phyloP scores from a whole-genome alignment of 2,888 invertebrate species.

The Cryptops parisi region DNA sequence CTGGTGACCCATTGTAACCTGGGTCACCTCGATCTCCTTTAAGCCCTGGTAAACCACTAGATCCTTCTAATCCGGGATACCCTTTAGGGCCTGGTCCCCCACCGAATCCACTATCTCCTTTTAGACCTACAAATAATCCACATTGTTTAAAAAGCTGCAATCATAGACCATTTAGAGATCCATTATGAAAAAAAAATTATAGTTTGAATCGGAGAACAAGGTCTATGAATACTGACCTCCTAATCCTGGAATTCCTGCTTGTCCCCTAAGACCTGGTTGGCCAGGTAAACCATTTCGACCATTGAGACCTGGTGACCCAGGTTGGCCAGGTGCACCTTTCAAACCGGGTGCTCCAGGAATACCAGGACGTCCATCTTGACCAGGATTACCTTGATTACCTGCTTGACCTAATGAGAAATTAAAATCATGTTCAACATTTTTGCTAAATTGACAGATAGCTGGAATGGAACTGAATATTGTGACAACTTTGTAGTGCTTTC shows the following conservation, averaged over 20 bases:
- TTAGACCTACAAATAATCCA: neutral
- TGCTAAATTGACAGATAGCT: too few species aligned
- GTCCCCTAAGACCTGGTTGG: neutral
- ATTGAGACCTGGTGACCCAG: neutral
- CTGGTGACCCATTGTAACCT: constrained; percentile 13
- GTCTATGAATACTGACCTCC: too few species aligned
- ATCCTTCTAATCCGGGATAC: constrained; percentile 20
- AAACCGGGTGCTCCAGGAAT: neutral
- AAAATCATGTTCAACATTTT: too few species aligned
- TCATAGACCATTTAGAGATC: neutral
- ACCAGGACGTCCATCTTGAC: neutral
- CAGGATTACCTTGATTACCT: neutral
- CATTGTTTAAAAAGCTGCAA: too few species aligned
- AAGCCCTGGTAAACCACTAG: constrained; percentile 47
- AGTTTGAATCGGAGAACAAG: too few species aligned
- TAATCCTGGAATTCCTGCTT: neutral
- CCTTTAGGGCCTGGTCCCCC: constrained; percentile 22
- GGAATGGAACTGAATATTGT: too few species aligned
- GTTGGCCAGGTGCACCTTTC: neutral
- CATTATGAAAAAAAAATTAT: neutral
- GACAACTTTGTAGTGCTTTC: too few species aligned
- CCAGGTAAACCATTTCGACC: neutral
- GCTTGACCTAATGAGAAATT: too few species aligned
- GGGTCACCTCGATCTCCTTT: constrained; percentile 26
- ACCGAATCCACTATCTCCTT: constrained; percentile 19